Percentiles rank a stretch among this genome's conserved stretches.
Conservation (phyloP, 1,140 invertebrate genomes). For the Drosophila carrolli region DNA sequence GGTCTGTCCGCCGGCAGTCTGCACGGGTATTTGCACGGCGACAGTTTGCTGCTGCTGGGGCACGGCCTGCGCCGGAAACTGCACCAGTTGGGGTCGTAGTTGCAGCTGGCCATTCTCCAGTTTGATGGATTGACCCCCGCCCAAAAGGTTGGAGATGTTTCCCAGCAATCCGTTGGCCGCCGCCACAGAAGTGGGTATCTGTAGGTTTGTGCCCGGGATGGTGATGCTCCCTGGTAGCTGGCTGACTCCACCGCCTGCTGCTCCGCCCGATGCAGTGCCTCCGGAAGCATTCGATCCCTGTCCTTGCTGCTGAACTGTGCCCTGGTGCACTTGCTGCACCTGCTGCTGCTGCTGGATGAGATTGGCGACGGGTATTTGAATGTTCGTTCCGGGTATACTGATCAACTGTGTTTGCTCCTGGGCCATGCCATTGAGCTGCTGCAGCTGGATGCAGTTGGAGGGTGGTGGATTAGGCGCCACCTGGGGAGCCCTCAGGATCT, state of each 20-base stretch:
- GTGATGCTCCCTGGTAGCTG: constrained; percentile 81
- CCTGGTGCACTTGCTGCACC: constrained; percentile 34
- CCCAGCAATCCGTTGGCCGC: constrained; percentile 78
- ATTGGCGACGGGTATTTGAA: constrained; percentile 86
- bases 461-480: constrained; percentile 36
- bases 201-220: constrained; percentile 87
- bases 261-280: constrained; percentile 2
- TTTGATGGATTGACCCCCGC: constrained; percentile 54
- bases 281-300: constrained; percentile 30
- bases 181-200: constrained; percentile 85
- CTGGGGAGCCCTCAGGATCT: constrained; percentile 87
- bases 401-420: constrained; percentile 86
- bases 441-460: constrained; percentile 42
- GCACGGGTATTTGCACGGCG: constrained; percentile 96
- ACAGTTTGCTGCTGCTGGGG: constrained; percentile 92
- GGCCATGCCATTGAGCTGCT: constrained; percentile 86
- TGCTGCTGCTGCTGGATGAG: constrained; percentile 68
- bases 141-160: constrained; percentile 58
- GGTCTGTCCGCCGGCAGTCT: constrained; percentile 94
- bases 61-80: constrained; percentile 85
- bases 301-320: constrained; percentile 32
- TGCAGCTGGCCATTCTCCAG: constrained; percentile 86
- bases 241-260: background rate
- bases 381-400: constrained; percentile 86
- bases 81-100: constrained; percentile 89